Base-by-base conservation (phyloP, 2,797 vertebrate genomes). In the Menidia menidia region DNA sequence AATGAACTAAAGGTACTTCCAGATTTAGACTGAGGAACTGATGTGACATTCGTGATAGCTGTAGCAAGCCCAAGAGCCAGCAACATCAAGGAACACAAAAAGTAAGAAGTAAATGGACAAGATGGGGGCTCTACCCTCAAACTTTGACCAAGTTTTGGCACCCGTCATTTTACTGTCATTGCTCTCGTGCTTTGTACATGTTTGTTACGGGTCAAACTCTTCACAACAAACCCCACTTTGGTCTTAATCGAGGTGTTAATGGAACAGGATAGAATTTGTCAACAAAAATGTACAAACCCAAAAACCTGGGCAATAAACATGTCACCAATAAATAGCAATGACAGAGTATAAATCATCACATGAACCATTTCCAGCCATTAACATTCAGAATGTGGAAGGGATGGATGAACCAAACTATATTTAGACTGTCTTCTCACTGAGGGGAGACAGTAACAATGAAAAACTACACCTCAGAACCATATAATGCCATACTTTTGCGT, bases 161-260 rank as follows among this genome's bases (percentile, higher is more conserved):
- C 6, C 0, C 7, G 18, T 47, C 2, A 48, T 15, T 48, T 48
- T 48, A n/a, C 10, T 10, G 18, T 19, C 9, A 18, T 4, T 9
- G 18, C 9, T 48, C 18, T 48, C 35, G 9, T 6, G 9, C 35
- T 39, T 39, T 39, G 35, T 39, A 87, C 19, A 51, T 2, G 4
- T 18, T 50, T 7, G 50, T 52, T 52, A 7, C 25, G 13, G 12
- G 54, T 35, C n/a, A 5, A 60, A 25, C 51, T 45, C 53, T 25
- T 51, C 32, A 11, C 47, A 9, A 10, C 35, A 42, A 13, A 14
- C 9, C 4, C 4, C 10, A 30, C 16, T 15, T 39, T 39, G 51
- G 55, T 43, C 69, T 83, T 87, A 54, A 84, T 81, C 75, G 4
- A 76, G 77, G 81, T 89, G 71, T 85, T 87, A 77, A 87, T 48